These are phyloP conservation scores for Leucophenga montana DNA, from an alignment of 2,888 invertebrate species.

Conservation along the genomic window DNA sequence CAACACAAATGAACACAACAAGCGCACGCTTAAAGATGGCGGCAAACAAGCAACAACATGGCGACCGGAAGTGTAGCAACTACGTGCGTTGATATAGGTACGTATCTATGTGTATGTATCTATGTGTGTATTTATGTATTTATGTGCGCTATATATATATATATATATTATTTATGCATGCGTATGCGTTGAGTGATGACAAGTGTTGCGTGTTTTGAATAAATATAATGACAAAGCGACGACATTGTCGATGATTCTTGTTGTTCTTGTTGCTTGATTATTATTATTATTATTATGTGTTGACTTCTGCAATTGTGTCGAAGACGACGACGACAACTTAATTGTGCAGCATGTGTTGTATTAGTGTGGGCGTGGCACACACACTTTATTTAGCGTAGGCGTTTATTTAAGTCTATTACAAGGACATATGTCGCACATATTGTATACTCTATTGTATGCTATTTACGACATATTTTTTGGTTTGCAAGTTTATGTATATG, in stretches of 20 bases:
- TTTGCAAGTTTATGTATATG: too few relatives aligned
- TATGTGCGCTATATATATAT: neutral
- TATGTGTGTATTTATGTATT: too few relatives aligned
- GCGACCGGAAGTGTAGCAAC: constrained; percentile 33
- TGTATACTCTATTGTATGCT: too few relatives aligned
- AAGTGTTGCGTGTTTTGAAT: constrained; percentile 66
- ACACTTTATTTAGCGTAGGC: too few relatives aligned
- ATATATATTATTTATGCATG: constrained; percentile 21
- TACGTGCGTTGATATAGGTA: constrained; percentile 5
- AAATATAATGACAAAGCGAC: constrained; percentile 50
- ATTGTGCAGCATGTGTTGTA: too few relatives aligned
- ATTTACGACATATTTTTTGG: too few relatives aligned
- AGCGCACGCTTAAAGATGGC: constrained; percentile 43
- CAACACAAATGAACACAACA: constrained; percentile 19
- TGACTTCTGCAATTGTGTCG: constrained; percentile 28
- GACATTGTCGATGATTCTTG: constrained; percentile 22
- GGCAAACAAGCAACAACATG: constrained; percentile 28
- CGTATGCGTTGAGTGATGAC: constrained; percentile 56
- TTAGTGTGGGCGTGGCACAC: too few relatives aligned
- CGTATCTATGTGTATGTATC: neutral
- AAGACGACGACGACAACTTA: too few relatives aligned
- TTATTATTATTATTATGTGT: constrained; percentile 33
- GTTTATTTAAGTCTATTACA: neutral
- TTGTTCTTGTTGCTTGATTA: too few relatives aligned
- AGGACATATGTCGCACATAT: constrained; percentile 30